Percentiles rank a stretch among this genome's conserved stretches.
These are phyloP conservation scores for Phasia obesa DNA, from an alignment of 2,888 invertebrate species.

Conservation along the genomic window DNA sequence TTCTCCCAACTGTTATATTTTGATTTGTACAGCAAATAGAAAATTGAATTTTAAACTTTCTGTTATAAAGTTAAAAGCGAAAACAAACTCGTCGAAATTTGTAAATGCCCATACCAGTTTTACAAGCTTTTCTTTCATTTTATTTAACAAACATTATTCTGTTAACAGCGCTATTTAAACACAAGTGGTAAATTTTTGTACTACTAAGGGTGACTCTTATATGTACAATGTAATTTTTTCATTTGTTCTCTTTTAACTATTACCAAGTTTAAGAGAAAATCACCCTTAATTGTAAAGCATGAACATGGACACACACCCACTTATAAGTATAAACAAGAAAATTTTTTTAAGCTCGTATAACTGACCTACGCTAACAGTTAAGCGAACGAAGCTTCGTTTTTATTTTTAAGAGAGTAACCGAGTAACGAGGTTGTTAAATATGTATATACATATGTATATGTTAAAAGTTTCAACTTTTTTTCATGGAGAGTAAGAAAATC, in stretches of 20 bases:
- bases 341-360: neutral
- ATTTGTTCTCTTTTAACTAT: neutral
- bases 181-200: slow-evolving; percentile 23
- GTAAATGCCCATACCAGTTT: neutral
- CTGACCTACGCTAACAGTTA: slow-evolving; percentile 55
- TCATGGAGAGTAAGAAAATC: neutral
- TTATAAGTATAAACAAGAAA: neutral
- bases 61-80: neutral
- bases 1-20: neutral
- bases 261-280: slow-evolving; percentile 58
- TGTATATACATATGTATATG: no score
- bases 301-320: neutral
- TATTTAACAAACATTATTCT: neutral
- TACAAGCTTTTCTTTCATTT: slow-evolving; percentile 29
- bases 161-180: slow-evolving; percentile 32
- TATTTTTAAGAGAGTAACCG: neutral
- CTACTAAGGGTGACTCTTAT: neutral
- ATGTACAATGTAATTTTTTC: neutral
- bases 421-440: no score
- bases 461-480: neutral
- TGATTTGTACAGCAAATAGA: no score
- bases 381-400: neutral
- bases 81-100: slow-evolving; percentile 37
- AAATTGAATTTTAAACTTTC: no score
- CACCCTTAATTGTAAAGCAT: neutral